Conservation (phyloP, 2,113 vertebrate genomes). For the Clarias magur region DNA sequence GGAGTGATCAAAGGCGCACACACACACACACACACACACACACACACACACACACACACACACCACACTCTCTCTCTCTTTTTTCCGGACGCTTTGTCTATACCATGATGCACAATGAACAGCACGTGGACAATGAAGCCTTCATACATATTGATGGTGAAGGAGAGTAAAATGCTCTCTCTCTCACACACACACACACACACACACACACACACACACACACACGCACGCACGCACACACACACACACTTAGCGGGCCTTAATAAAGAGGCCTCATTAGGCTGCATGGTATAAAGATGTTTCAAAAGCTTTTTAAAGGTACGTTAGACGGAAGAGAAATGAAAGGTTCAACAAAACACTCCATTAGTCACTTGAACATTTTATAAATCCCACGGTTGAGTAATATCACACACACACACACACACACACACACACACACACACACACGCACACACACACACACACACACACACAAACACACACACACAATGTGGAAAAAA, state of each 20-base stretch:
- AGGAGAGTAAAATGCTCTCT: slow-evolving; percentile 41
- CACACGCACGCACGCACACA: slow-evolving; percentile 18
- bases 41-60: too few relatives aligned
- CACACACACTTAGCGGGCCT: slow-evolving; percentile 32
- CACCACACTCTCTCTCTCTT: background rate
- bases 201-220: background rate
- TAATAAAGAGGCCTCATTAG: slow-evolving; percentile 55
- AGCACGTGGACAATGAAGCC: slow-evolving; percentile 41
- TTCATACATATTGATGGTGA: slow-evolving; percentile 57
- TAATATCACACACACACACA: slow-evolving; percentile 38
- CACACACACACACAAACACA: background rate
- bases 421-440: slow-evolving; percentile 3
- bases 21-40: slow-evolving; percentile 4
- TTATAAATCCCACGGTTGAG: slow-evolving; percentile 41
- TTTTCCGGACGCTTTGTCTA: slow-evolving; percentile 51
- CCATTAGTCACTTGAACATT: slow-evolving; percentile 56
- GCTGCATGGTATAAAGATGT: slow-evolving; percentile 51
- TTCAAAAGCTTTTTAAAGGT: slow-evolving; percentile 57
- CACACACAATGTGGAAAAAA: background rate
- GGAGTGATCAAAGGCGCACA: background rate
- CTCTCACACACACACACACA: slow-evolving; percentile 2
- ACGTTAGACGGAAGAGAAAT: slow-evolving; percentile 52
- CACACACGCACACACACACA: too few relatives aligned
- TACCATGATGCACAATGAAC: slow-evolving; percentile 45
- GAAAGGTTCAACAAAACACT: slow-evolving; percentile 55